phyloP scores from a whole-genome alignment of 1,140 invertebrate genomes.

The Polypedilum pembai region DNA sequence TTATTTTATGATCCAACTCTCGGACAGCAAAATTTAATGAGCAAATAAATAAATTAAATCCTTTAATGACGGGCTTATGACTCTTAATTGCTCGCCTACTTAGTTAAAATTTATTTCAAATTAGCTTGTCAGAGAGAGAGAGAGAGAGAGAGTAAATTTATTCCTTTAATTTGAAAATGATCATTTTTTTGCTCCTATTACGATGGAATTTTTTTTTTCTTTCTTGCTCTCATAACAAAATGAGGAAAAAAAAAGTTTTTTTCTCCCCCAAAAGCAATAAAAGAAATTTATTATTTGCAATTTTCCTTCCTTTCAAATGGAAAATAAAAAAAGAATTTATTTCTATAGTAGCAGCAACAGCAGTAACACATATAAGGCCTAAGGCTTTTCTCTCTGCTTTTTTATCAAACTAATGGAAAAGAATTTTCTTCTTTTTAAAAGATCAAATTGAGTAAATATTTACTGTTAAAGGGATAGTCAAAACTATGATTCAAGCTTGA shows the following conservation, averaged over 20 bases:
- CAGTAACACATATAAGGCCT: neutral
- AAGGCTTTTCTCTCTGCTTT: neutral
- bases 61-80: constrained; percentile 20
- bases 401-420: neutral
- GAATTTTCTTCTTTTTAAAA: too few relatives aligned
- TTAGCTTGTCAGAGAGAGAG: neutral
- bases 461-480: too few relatives aligned
- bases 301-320: neutral
- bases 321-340: neutral
- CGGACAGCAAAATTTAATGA: neutral
- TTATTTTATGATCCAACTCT: neutral
- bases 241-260: neutral
- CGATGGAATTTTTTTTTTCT: neutral
- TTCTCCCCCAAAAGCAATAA: neutral
- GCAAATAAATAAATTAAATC: constrained; percentile 27
- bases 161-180: neutral
- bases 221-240: neutral
- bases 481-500: too few relatives aligned
- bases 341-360: neutral
- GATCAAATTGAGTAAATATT: too few relatives aligned
- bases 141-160: neutral
- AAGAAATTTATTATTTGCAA: constrained; percentile 27
- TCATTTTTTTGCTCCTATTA: neutral
- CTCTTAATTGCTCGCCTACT: neutral
- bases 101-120: neutral